Base-by-base conservation (phyloP, 2,797 vertebrate species). In the Myotis myotis region DNA sequence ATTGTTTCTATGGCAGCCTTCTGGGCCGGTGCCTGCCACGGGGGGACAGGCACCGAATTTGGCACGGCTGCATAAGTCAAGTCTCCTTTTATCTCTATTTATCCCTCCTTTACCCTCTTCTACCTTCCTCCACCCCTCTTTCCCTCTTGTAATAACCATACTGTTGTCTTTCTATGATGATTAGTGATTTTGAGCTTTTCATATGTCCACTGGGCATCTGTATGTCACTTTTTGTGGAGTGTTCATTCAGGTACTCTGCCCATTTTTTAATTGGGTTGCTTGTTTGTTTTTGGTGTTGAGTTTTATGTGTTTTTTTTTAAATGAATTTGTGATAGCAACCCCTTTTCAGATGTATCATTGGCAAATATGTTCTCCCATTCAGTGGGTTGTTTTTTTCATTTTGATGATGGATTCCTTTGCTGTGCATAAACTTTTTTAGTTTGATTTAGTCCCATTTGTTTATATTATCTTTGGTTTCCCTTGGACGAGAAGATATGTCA, bases 1-100 rank as follows among this genome's bases (percentile, higher is more conserved):
- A 82, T 38, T n/a, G 66, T 62, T 87, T 25, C 41, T 96, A 25
- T 44, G 12, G 95, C 95, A 97, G 97, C 97, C 94, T 93, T 44
- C 49, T 70, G 86, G 96, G 93, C 95, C 95, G 70, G 95, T 28
- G 79, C 78, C 72, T 23, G 33, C 74, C 97, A 97, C 0, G 0
- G 30, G 44, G 5, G 60, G 83, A 53, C 4, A 25, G 83, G 83
- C 74, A 89, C 91, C 0, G 92, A 96, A 97, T 97, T 95, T 97
- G 97, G 97, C 97, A 93, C 1, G 22, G 82, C 95, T 96, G 86
- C 96, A 0, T 44, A 33, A 57, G 60, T 66, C 64, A 66, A 19
- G 30, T 66, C n/a, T 66, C n/a, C 30, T 66, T 33, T n/a, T n/a
- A 33, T 19, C 30, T n/a, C 7, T 16, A 66, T 66, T 33, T 33